Percentiles rank a stretch among this genome's conserved stretches.
Evolutionary conservation across 2,113 vertebrate species (phyloP).

Genomic region (Tetraodon nigroviridis): DNA sequence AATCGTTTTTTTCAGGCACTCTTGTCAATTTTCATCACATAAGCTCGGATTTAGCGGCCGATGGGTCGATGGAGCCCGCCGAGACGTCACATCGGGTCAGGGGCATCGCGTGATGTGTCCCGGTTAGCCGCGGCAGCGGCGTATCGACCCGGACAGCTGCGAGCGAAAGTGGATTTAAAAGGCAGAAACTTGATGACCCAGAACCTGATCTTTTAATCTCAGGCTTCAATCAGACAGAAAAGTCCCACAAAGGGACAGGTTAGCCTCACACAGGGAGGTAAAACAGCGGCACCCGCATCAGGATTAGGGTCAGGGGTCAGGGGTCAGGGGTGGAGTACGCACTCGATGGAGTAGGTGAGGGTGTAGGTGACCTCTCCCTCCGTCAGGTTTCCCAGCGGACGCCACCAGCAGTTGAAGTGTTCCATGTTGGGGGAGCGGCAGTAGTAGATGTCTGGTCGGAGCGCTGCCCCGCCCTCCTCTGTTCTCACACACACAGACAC

Average conservation of each 20-base stretch:
- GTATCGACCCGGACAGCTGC: conserved; percentile 11
- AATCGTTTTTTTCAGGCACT: neutral
- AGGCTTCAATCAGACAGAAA: neutral
- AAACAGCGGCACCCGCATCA: too few relatives aligned
- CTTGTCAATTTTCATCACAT: conserved; percentile 2
- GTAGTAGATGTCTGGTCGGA: conserved; percentile 63
- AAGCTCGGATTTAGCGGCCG: conserved; percentile 10
- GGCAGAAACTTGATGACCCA: neutral
- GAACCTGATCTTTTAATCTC: conserved; percentile 1
- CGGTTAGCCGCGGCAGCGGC: neutral
- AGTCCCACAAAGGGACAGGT: too few relatives aligned
- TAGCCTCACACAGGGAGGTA: too few relatives aligned
- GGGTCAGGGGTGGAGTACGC: conserved; percentile 9
- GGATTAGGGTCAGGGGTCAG: too few relatives aligned
- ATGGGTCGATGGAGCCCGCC: neutral
- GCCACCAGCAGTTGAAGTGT: conserved; percentile 78
- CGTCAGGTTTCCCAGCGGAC: conserved; percentile 54
- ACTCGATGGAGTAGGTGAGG: conserved; percentile 69
- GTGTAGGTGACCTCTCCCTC: conserved; percentile 47
- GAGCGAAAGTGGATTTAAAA: neutral
- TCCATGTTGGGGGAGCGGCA: conserved; percentile 78
- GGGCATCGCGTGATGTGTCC: conserved; percentile 29
- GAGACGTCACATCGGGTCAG: conserved; percentile 8
- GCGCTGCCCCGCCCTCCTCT: conserved; percentile 21
- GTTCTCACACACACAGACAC: neutral